Evolutionary conservation across 2,113 vertebrate genomes (phyloP).

Genomic region (Aegypius monachus): DNA sequence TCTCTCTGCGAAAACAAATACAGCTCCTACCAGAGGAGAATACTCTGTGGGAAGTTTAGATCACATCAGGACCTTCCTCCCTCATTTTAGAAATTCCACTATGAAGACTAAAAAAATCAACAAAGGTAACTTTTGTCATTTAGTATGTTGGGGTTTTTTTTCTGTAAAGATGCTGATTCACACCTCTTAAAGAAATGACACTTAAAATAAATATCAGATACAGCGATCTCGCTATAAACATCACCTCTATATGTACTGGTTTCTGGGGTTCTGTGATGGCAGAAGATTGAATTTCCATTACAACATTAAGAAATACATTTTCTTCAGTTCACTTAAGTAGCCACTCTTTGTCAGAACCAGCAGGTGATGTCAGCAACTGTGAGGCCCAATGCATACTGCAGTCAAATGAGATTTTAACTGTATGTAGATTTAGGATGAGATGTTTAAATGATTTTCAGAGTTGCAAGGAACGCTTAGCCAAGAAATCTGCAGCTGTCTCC

Average conservation of each 20-base stretch:
- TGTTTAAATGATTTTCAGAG: neutral
- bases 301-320: neutral
- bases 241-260: neutral
- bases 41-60: neutral
- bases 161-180: no score
- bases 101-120: neutral
- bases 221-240: rapidly evolving
- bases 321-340: neutral
- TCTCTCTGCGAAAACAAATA: neutral
- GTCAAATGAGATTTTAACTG: neutral
- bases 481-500: neutral
- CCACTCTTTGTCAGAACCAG: neutral
- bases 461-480: neutral
- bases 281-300: neutral
- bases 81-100: neutral
- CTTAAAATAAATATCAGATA: neutral
- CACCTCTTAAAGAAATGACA: neutral
- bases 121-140: neutral
- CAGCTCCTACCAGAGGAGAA: neutral
- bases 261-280: neutral
- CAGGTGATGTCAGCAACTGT: neutral
- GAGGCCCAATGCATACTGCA: neutral
- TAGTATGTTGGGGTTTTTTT: neutral
- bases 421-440: neutral
- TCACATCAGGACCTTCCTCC: neutral